These are phyloP conservation scores for Okapia johnstoni DNA, from an alignment of 2,113 vertebrate genomes.

Conservation along the genomic window DNA sequence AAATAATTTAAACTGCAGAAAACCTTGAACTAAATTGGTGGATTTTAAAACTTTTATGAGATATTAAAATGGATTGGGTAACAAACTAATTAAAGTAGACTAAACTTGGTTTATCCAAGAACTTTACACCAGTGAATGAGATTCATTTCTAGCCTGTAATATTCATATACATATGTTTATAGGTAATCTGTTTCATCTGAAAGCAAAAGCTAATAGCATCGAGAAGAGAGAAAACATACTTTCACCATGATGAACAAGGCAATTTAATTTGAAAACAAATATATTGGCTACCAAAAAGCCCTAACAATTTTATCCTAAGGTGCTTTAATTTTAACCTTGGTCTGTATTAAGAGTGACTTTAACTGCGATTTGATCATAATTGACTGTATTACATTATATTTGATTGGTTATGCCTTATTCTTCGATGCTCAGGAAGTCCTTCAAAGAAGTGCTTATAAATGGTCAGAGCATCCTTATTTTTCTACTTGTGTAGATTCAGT, in stretches of 20 bases:
- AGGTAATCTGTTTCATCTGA: background rate
- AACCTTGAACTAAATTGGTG: background rate
- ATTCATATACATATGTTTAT: background rate
- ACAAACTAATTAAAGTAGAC: background rate
- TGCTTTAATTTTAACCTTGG: background rate
- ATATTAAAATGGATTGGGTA: background rate
- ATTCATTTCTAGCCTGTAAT: background rate
- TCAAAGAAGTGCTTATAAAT: background rate
- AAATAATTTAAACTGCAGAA: background rate
- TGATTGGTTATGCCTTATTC: background rate
- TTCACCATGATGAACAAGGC: background rate
- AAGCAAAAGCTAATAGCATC: background rate
- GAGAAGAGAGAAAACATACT: background rate
- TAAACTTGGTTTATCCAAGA: background rate
- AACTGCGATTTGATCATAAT: background rate
- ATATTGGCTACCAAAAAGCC: background rate
- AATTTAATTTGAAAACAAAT: conserved; percentile 25
- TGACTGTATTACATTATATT: background rate
- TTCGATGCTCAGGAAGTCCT: background rate
- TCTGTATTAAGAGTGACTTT: background rate
- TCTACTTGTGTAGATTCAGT: background rate
- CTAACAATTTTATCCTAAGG: background rate
- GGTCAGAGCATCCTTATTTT: background rate
- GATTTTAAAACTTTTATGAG: background rate
- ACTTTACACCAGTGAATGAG: background rate